A percentile compares a stretch with the other conserved stretches of the same genome.
Conservation (phyloP, 2,113 vertebrate genomes). For the Dicentrarchus labrax region DNA sequence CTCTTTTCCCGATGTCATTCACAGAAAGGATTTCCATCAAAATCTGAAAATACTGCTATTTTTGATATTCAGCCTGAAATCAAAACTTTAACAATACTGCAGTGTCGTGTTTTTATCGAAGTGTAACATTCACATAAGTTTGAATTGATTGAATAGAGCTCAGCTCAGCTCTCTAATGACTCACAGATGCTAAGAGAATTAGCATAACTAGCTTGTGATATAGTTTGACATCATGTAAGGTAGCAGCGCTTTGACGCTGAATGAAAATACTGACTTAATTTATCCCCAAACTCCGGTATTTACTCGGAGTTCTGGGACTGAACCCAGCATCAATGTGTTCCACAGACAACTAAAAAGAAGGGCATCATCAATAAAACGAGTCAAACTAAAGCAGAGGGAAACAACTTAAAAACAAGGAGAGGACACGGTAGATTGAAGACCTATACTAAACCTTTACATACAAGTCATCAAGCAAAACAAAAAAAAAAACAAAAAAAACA, state of each 20-base stretch:
- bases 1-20: slow-evolving; percentile 30
- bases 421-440: slow-evolving; percentile 47
- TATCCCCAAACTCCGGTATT: slow-evolving; percentile 29
- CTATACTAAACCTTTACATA: slow-evolving; percentile 67
- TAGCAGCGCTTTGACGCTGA: background rate
- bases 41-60: slow-evolving; percentile 29
- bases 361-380: slow-evolving; percentile 52
- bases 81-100: slow-evolving; percentile 50
- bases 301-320: background rate
- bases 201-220: slow-evolving; percentile 29
- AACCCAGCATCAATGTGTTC: background rate
- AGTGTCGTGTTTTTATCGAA: slow-evolving; percentile 2
- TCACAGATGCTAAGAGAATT: background rate
- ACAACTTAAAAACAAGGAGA: slow-evolving; percentile 47
- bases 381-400: slow-evolving; percentile 46
- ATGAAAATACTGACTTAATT: slow-evolving; percentile 30
- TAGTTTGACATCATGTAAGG: slow-evolving; percentile 15
- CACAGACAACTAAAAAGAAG: slow-evolving; percentile 47
- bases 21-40: slow-evolving; percentile 10
- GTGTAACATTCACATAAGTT: slow-evolving; percentile 33
- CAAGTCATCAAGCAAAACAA: slow-evolving; percentile 48
- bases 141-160: background rate
- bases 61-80: slow-evolving; percentile 27
- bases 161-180: background rate
- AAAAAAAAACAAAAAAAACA: slow-evolving; percentile 13